A percentile compares a stretch with the other conserved stretches of the same genome.
These are phyloP conservation scores for Chrysopa pallens DNA, from an alignment of 1,140 invertebrate species.

Conservation along the genomic window DNA sequence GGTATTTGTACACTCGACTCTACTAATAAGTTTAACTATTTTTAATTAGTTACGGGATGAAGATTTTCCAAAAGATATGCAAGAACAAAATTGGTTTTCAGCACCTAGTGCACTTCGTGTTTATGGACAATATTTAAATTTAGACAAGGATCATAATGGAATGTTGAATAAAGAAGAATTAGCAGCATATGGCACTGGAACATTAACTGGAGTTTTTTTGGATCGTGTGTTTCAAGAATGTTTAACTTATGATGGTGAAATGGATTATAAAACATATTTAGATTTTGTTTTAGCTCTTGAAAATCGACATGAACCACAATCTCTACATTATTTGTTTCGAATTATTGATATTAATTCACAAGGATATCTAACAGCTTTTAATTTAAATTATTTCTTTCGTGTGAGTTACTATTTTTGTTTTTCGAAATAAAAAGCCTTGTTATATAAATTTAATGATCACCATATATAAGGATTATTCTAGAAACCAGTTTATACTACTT, in stretches of 20 bases:
- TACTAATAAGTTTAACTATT: not conserved
- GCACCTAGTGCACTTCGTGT: conserved; percentile 74
- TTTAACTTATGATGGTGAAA: conserved; percentile 88
- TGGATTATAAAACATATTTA: conserved; percentile 95
- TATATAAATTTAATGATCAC: too few relatives aligned
- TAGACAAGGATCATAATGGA: conserved; percentile 90
- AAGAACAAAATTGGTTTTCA: conserved; percentile 90
- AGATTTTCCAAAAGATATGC: conserved; percentile 60
- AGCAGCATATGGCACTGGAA: conserved; percentile 76
- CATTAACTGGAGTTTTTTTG: conserved; percentile 79
- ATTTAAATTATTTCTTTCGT: conserved; percentile 85
- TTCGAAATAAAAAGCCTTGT: too few relatives aligned
- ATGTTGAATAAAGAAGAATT: conserved; percentile 84
- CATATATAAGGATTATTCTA: too few relatives aligned
- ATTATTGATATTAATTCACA: conserved; percentile 80
- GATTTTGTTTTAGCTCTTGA: conserved; percentile 89
- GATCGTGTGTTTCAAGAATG: conserved; percentile 90
- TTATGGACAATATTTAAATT: conserved; percentile 83
- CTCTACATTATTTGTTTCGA: conserved; percentile 79
- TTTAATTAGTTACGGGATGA: conserved; percentile 56
- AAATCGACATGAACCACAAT: conserved; percentile 79
- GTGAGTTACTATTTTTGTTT: too few relatives aligned
- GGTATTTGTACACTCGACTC: too few relatives aligned
- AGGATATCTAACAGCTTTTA: conserved; percentile 79
- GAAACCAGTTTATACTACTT: conserved; percentile 1